These are phyloP conservation scores for Candoia aspera DNA, from an alignment of 2,113 vertebrate genomes.

Conservation along the genomic window DNA sequence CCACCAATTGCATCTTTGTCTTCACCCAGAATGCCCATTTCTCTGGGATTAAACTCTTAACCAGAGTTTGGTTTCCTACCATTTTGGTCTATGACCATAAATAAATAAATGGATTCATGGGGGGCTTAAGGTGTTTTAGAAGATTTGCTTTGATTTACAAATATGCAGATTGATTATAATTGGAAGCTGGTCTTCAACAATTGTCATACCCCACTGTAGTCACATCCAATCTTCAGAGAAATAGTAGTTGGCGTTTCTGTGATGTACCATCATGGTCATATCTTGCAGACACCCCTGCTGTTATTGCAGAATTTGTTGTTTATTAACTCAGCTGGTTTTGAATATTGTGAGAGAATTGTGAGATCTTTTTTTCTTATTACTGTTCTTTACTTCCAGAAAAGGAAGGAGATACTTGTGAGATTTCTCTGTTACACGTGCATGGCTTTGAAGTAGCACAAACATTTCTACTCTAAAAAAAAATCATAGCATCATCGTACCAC, in stretches of 20 bases:
- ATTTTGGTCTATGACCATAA: neutral
- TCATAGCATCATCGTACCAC: neutral
- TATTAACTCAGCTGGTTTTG: neutral
- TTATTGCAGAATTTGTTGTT: neutral
- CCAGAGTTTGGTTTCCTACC: neutral
- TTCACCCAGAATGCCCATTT: neutral
- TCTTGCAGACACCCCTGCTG: neutral
- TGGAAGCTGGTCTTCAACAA: neutral
- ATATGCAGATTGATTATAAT: neutral
- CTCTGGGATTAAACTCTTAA: no score
- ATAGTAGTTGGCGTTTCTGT: neutral
- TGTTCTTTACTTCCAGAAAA: neutral
- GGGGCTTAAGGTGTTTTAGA: neutral
- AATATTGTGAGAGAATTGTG: neutral
- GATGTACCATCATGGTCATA: neutral
- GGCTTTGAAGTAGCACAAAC: neutral
- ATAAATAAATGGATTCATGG: neutral
- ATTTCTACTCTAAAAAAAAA: neutral
- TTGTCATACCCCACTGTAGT: neutral
- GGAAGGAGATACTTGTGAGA: neutral
- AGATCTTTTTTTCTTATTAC: neutral
- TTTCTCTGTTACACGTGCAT: neutral
- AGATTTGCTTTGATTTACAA: neutral
- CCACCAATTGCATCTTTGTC: neutral
- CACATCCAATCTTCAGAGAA: neutral